Evolutionary conservation across 1,140 invertebrate species (phyloP).

Genomic region (Lepidurus arcticus): DNA sequence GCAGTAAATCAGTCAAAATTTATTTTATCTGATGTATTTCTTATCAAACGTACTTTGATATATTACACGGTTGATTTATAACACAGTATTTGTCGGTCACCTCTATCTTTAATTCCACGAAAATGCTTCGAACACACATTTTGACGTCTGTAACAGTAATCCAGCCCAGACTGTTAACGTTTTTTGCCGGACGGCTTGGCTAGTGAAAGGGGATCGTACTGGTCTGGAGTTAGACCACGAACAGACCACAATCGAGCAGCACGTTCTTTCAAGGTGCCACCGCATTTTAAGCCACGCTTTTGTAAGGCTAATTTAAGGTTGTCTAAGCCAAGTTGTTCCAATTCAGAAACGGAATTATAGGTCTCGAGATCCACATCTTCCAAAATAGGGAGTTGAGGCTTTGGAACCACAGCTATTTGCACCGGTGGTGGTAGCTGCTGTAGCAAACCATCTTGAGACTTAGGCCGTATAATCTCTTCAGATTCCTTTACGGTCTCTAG

Average conservation of each 20-base stretch:
- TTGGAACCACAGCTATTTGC: neutral
- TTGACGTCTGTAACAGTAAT: neutral
- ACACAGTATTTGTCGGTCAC: neutral
- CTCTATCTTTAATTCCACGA: neutral
- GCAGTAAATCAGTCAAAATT: too few relatives aligned
- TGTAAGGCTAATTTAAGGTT: constrained; percentile 43
- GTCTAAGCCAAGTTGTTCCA: constrained; percentile 45
- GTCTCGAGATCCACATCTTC: constrained; percentile 39
- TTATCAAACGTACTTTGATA: too few relatives aligned
- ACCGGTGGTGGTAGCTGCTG: neutral
- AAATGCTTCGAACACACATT: neutral
- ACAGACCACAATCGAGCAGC: constrained; percentile 46
- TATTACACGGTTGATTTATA: too few relatives aligned
- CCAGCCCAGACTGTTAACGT: neutral
- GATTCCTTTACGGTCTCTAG: neutral
- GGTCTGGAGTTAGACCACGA: constrained; percentile 42
- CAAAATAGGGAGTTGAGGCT: neutral
- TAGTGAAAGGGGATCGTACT: constrained; percentile 44
- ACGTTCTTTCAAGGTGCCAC: constrained; percentile 45
- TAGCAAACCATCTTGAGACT: neutral
- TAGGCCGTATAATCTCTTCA: neutral
- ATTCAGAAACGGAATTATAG: constrained; percentile 38
- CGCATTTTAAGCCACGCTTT: constrained; percentile 45
- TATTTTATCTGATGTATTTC: too few relatives aligned
- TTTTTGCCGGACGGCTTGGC: constrained; percentile 39